Evolutionary conservation across 2,888 invertebrate genomes (phyloP).

Genomic region (Gibbula magus): DNA sequence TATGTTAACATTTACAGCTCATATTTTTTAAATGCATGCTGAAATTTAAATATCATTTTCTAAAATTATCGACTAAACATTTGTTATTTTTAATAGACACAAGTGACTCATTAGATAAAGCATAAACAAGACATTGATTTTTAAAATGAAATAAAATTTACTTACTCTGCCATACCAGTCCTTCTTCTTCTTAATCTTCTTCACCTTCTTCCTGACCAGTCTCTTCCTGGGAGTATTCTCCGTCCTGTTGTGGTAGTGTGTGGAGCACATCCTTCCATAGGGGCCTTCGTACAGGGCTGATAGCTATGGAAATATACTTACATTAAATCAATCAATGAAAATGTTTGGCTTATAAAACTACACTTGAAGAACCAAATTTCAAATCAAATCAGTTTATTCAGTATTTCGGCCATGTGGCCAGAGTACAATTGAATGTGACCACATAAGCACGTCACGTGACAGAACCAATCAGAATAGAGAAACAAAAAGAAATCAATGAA

Average conservation of each 20-base stretch:
- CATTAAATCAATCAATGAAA: no score
- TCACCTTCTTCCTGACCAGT: constrained; percentile 19
- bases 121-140: no score
- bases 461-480: neutral
- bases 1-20: neutral
- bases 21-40: constrained; percentile 47
- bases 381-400: no score
- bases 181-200: constrained; percentile 31
- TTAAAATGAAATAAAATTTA: neutral
- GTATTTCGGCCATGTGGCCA: no score
- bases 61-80: no score
- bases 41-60: no score
- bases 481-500: neutral
- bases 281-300: constrained; percentile 52
- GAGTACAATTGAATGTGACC: no score
- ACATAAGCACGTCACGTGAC: no score
- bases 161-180: constrained; percentile 35
- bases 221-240: constrained; percentile 45
- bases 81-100: no score
- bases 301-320: constrained; percentile 16
- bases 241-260: constrained; percentile 52
- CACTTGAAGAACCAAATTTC: no score
- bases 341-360: no score
- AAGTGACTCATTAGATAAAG: no score
- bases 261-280: constrained; percentile 47